Conservation (phyloP, 2,113 vertebrate species). For the Callithrix jacchus region DNA sequence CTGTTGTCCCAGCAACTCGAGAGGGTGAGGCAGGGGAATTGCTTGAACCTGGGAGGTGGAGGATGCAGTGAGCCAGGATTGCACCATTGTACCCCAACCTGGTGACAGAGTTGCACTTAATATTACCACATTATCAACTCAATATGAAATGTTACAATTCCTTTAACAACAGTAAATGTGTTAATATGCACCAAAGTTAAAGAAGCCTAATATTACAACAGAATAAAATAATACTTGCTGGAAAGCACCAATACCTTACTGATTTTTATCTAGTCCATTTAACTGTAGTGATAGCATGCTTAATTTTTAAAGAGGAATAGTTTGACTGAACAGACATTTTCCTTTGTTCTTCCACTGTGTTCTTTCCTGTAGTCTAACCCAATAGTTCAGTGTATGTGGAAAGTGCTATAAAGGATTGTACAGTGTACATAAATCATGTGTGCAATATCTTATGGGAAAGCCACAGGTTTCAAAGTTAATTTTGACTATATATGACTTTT, state of each 20-base stretch:
- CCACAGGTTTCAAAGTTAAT: neutral
- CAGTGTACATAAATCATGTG: neutral
- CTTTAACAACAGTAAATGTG: neutral
- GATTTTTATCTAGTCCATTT: neutral
- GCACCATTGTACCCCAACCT: too few relatives aligned
- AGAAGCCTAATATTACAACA: neutral
- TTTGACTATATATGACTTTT: neutral
- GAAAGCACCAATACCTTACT: neutral
- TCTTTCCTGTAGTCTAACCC: neutral
- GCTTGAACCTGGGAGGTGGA: too few relatives aligned
- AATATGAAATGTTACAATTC: neutral
- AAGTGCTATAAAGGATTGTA: neutral
- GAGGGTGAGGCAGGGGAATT: too few relatives aligned
- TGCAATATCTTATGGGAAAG: neutral
- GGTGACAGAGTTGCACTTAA: neutral
- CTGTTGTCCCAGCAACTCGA: too few relatives aligned
- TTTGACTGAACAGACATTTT: neutral
- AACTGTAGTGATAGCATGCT: neutral
- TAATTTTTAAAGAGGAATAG: neutral
- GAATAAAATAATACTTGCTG: neutral
- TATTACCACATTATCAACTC: neutral
- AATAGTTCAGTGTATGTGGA: neutral
- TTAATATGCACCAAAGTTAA: neutral
- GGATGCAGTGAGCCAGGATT: too few relatives aligned
- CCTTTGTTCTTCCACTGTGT: neutral